Conservation (phyloP, 2,888 invertebrate genomes). For the Gryllus longicercus region DNA sequence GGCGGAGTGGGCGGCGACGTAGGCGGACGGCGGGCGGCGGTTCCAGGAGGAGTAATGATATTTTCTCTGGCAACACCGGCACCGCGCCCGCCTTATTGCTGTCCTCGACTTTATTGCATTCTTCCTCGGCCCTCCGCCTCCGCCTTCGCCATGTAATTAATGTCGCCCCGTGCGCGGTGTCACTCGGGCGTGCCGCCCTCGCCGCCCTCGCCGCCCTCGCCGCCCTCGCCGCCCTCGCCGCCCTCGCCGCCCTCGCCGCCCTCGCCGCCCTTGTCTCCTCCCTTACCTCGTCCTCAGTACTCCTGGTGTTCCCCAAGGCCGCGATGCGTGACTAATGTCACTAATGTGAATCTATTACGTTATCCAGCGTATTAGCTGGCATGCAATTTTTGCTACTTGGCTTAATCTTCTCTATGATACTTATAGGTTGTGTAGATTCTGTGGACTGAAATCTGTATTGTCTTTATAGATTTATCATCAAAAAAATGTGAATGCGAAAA, state of each 20-base stretch:
- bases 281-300: too few species aligned
- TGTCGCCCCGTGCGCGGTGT: constrained; percentile 17
- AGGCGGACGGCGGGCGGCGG: background rate
- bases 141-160: constrained; percentile 6
- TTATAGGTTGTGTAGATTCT: too few species aligned
- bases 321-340: too few species aligned
- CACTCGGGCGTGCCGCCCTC: background rate
- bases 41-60: constrained; percentile 4
- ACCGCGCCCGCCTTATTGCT: constrained; percentile 10
- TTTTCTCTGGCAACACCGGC: constrained; percentile 17
- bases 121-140: background rate
- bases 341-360: too few species aligned
- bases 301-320: too few species aligned
- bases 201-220: background rate
- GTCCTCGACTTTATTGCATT: constrained; percentile 17
- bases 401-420: too few species aligned
- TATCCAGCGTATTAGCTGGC: too few species aligned
- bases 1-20: background rate
- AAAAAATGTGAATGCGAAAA: too few species aligned
- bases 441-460: too few species aligned
- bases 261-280: background rate
- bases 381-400: too few species aligned
- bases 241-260: background rate
- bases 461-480: too few species aligned
- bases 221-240: background rate